Percentiles rank a stretch among this genome's conserved stretches.
Conservation (phyloP, 2,888 invertebrate genomes). For the Labia minor region DNA sequence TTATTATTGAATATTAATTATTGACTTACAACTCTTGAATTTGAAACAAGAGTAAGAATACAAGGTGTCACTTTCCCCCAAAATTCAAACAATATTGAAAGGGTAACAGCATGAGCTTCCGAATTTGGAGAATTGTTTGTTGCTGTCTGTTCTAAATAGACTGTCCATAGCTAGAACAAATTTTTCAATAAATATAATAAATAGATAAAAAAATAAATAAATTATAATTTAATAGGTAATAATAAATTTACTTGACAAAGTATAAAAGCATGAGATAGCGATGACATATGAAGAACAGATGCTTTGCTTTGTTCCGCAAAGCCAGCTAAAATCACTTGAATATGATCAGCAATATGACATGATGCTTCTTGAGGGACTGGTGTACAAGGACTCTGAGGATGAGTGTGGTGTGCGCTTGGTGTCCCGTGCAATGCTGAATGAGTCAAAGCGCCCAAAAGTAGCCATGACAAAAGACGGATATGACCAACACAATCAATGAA, state of each 20-base stretch:
- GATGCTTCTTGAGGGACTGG: constrained; percentile 94
- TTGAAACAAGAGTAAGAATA: constrained; percentile 80
- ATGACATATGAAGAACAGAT: constrained; percentile 88
- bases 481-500: constrained; percentile 92
- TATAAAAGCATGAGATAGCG: constrained; percentile 92
- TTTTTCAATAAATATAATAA: not conserved
- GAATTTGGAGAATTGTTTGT: constrained; percentile 51
- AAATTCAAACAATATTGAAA: constrained; percentile 86
- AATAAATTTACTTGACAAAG: constrained; percentile 71
- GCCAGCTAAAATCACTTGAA: constrained; percentile 91
- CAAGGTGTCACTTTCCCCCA: constrained; percentile 98
- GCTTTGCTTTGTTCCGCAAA: constrained; percentile 93
- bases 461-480: constrained; percentile 89
- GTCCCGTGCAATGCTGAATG: constrained; percentile 61
- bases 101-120: constrained; percentile 61
- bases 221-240: constrained; percentile 19
- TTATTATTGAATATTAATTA: constrained; percentile 14
- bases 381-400: constrained; percentile 40
- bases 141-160: constrained; percentile 87
- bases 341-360: constrained; percentile 92
- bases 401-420: constrained; percentile 32
- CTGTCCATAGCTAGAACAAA: constrained; percentile 73
- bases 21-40: constrained; percentile 72
- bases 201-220: not conserved
- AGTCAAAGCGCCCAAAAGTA: constrained; percentile 87